Conservation (phyloP, 2,113 vertebrate species). For the Cebidichthys violaceus region DNA sequence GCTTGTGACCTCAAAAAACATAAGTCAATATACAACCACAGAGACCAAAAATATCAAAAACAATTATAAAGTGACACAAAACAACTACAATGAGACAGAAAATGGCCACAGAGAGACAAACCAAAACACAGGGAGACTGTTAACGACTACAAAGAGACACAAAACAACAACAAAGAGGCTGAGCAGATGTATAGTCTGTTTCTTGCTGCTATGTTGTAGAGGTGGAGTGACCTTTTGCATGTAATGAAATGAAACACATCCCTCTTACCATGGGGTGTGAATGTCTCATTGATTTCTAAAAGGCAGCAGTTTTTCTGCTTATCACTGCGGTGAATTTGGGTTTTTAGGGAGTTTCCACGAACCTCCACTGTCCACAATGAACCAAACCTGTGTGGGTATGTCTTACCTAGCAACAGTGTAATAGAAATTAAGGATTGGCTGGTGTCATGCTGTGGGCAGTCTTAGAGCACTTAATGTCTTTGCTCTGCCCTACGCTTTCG, state of each 20-base stretch:
- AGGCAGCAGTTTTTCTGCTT: neutral
- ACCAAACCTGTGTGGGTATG: slow-evolving; percentile 33
- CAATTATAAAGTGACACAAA: too few relatives aligned
- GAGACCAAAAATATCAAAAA: too few relatives aligned
- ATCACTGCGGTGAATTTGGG: neutral
- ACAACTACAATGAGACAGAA: too few relatives aligned
- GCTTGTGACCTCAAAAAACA: neutral
- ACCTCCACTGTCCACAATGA: neutral
- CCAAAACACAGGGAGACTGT: neutral
- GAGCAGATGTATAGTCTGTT: neutral
- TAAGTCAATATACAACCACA: neutral
- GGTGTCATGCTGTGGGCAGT: neutral
- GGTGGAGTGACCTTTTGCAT: neutral
- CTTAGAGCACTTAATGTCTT: rapidly evolving
- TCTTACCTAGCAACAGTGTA: slow-evolving; percentile 59
- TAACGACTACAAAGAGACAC: neutral
- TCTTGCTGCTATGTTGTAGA: neutral
- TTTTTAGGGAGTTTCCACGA: neutral
- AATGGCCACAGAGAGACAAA: too few relatives aligned
- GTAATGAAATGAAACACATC: neutral
- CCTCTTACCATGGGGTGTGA: neutral
- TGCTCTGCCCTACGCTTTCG: neutral
- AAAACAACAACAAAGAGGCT: neutral
- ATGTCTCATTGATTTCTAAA: neutral
- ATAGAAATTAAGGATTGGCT: slow-evolving; percentile 51